phyloP scores from a whole-genome alignment of 1,140 invertebrate species.

The Listronotus bonariensis region DNA sequence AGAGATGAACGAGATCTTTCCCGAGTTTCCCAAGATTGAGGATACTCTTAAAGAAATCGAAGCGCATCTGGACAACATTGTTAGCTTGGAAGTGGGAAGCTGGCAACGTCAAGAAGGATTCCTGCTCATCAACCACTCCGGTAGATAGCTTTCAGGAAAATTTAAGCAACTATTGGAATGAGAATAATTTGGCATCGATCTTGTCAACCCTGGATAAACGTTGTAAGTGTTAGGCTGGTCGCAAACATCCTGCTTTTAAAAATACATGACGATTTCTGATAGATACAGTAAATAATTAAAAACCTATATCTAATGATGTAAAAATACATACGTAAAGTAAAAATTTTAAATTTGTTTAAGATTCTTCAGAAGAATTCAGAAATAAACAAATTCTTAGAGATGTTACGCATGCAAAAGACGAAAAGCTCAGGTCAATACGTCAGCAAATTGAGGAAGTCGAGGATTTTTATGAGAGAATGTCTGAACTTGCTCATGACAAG shows the following conservation, averaged over 20 bases:
- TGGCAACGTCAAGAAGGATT: background rate
- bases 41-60: slow-evolving; percentile 33
- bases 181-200: no score
- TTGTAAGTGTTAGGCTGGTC: no score
- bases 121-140: background rate
- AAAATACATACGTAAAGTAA: background rate
- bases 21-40: slow-evolving; percentile 34
- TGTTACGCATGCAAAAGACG: background rate
- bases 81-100: slow-evolving; percentile 7
- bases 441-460: slow-evolving; percentile 25
- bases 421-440: slow-evolving; percentile 11
- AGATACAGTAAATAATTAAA: no score
- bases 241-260: no score
- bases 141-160: background rate
- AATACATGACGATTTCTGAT: no score
- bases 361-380: background rate
- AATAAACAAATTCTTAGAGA: slow-evolving; percentile 11
- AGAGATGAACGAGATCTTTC: slow-evolving; percentile 18
- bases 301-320: no score
- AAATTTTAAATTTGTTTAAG: slow-evolving; percentile 7
- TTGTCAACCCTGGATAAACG: no score
- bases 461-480: slow-evolving; percentile 23
- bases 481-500: slow-evolving; percentile 9
- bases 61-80: slow-evolving; percentile 29
- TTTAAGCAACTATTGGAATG: background rate